A percentile compares a stretch with the other conserved stretches of the same genome.
phyloP scores from a whole-genome alignment of 2,797 vertebrate genomes.

The Ctenopoma multispine region DNA sequence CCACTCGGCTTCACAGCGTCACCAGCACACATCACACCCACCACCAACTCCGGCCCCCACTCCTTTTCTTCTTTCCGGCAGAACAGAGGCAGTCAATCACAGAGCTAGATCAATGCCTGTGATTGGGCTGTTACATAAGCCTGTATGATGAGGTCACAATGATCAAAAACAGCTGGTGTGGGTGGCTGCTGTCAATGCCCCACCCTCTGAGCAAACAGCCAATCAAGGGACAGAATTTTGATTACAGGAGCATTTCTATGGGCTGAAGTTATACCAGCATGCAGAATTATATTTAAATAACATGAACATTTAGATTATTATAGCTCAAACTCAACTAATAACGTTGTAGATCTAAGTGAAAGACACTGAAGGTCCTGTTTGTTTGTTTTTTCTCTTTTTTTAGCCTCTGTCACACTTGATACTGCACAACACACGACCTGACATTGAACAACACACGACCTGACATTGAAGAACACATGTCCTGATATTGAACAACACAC shows the following conservation, averaged over 20 bases:
- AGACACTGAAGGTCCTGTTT: background rate
- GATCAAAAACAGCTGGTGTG: conserved; percentile 36
- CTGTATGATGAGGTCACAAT: conserved; percentile 68
- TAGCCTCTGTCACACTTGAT: background rate
- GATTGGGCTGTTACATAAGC: conserved; percentile 76
- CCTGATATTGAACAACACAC: too few species aligned
- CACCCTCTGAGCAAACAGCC: background rate
- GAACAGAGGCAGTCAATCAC: conserved; percentile 64
- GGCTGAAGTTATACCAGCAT: conserved; percentile 20
- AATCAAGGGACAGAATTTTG: conserved; percentile 2
- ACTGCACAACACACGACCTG: too few species aligned
- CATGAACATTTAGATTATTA: background rate
- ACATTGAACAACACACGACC: too few species aligned
- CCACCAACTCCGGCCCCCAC: background rate
- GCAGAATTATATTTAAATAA: background rate
- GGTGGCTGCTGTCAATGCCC: background rate
- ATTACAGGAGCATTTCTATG: conserved; percentile 10
- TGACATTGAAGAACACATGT: too few species aligned
- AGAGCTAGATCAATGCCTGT: conserved; percentile 71
- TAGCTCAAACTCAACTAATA: too few species aligned
- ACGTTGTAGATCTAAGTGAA: too few species aligned
- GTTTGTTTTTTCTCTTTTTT: background rate
- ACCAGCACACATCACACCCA: conserved; percentile 44
- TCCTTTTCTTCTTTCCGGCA: conserved; percentile 54
- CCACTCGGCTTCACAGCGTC: conserved; percentile 54